Conservation (phyloP, 2,888 invertebrate species). For the Tetranychus truncatus region DNA sequence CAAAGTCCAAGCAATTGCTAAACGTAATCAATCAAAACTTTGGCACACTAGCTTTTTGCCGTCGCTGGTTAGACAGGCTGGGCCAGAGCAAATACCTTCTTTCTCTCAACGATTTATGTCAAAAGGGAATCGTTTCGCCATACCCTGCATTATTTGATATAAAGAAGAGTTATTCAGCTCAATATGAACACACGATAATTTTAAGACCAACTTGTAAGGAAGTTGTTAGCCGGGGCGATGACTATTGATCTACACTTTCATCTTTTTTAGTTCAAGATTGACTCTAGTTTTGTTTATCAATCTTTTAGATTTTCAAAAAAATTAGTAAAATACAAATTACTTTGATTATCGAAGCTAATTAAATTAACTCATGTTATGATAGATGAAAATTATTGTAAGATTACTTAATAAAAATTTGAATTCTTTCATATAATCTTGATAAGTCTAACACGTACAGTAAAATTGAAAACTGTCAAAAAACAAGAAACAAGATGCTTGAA, state of each 20-base stretch:
- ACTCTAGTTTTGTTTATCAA: no score
- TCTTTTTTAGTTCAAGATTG: background rate
- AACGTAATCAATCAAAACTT: conserved; percentile 89
- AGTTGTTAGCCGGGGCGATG: conserved; percentile 84
- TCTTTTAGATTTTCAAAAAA: no score
- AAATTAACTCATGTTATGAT: no score
- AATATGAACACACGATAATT: conserved; percentile 95
- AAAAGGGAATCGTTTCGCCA: conserved; percentile 86
- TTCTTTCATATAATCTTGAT: no score
- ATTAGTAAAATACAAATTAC: no score
- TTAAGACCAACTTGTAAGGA: conserved; percentile 96
- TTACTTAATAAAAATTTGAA: no score
- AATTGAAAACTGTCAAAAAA: no score
- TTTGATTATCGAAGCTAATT: no score
- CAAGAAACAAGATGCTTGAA: no score
- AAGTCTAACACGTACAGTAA: no score
- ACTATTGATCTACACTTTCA: conserved; percentile 38
- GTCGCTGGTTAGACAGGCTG: conserved; percentile 90
- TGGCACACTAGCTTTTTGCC: conserved; percentile 91
- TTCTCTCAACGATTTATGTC: conserved; percentile 93
- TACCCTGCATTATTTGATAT: conserved; percentile 95
- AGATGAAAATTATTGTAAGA: no score
- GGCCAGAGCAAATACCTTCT: conserved; percentile 94
- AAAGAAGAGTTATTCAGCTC: conserved; percentile 94
- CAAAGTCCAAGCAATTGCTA: conserved; percentile 76